Conservation (phyloP, 2,113 vertebrate species). For the Rousettus leschenaultii region DNA sequence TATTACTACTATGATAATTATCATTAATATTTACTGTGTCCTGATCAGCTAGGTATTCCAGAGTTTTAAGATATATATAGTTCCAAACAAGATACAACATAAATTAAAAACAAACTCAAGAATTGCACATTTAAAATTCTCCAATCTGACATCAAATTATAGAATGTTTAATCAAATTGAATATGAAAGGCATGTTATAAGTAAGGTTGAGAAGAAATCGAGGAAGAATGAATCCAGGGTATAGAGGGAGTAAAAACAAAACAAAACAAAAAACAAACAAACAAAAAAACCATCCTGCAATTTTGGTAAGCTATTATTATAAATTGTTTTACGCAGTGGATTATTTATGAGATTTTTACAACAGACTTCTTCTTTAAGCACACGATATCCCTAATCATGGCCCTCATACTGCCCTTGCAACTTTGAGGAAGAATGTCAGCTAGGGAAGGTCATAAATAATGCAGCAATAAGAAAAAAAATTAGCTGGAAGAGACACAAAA, state of each 20-base stretch:
- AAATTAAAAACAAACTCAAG: not conserved
- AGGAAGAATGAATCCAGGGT: not conserved
- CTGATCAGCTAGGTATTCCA: not conserved
- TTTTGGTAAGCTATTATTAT: not conserved
- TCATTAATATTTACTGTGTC: conserved; percentile 19
- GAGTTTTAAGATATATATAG: not conserved
- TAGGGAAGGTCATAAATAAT: not conserved
- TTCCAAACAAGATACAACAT: not conserved
- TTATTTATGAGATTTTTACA: conserved; percentile 1
- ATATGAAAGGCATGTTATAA: not conserved
- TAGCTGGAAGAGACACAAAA: not conserved
- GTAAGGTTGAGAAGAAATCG: not conserved
- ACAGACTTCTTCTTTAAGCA: not conserved
- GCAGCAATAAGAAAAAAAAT: not conserved
- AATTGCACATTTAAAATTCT: not conserved
- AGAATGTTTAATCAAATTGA: not conserved
- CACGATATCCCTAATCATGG: not conserved
- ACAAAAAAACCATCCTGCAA: not conserved
- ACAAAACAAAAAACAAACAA: no score
- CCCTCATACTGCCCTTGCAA: not conserved
- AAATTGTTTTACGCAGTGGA: not conserved
- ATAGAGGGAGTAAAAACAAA: not conserved
- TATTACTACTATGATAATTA: not conserved
- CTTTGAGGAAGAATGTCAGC: not conserved
- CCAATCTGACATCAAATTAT: not conserved